These are phyloP conservation scores for Philereme vetulata DNA, from an alignment of 2,888 invertebrate genomes.

Conservation along the genomic window DNA sequence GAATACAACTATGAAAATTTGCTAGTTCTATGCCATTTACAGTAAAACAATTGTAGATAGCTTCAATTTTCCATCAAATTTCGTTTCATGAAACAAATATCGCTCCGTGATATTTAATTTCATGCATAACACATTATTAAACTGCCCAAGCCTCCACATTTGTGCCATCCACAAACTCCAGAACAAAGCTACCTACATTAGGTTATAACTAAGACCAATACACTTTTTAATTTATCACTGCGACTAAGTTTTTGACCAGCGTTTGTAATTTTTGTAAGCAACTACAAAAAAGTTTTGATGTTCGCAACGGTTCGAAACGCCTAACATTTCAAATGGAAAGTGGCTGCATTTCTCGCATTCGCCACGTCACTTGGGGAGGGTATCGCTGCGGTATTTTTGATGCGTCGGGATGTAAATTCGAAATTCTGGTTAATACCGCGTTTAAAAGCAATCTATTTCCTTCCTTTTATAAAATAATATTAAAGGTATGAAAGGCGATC, in stretches of 20 bases:
- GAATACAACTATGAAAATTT: constrained; percentile 7
- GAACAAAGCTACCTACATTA: background rate
- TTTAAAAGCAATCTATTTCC: constrained; percentile 65
- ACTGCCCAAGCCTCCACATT: no score
- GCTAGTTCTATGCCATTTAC: background rate
- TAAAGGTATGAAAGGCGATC: constrained; percentile 53
- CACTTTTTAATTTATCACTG: background rate
- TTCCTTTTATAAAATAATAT: constrained; percentile 58
- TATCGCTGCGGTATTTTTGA: constrained; percentile 48
- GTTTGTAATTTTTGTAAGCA: constrained; percentile 14
- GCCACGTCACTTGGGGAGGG: constrained; percentile 35
- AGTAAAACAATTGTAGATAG: background rate
- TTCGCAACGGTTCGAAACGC: constrained; percentile 21
- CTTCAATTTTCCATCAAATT: background rate
- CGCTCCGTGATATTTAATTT: no score
- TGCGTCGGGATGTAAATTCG: constrained; percentile 57
- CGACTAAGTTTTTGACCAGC: constrained; percentile 1
- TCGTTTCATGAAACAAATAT: no score
- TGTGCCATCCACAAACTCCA: background rate
- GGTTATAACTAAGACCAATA: background rate
- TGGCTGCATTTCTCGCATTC: constrained; percentile 30
- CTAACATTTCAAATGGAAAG: constrained; percentile 32
- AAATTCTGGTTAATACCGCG: constrained; percentile 59
- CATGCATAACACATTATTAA: no score
- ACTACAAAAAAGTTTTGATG: constrained; percentile 11